phyloP scores from a whole-genome alignment of 2,797 vertebrate genomes.

The Leuciscus waleckii region DNA sequence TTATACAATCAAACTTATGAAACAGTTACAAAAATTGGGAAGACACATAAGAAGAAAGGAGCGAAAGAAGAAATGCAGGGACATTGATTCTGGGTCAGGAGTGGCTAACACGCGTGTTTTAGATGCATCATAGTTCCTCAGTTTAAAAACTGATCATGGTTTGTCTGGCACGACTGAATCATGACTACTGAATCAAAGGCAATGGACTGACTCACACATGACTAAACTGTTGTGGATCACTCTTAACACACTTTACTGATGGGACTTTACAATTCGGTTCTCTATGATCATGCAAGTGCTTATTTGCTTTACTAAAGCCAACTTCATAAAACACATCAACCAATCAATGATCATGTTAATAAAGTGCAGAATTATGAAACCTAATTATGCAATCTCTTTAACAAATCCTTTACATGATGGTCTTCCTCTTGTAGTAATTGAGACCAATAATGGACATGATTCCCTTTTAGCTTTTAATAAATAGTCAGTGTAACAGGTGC shows the following conservation, averaged over 20 bases:
- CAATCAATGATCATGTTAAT: not conserved
- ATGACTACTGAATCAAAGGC: conserved; percentile 28
- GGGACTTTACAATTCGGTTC: not conserved
- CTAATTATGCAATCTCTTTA: not conserved
- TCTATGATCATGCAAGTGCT: not conserved
- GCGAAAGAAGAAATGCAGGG: conserved; percentile 29
- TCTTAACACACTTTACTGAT: not conserved
- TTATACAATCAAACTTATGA: conserved; percentile 10
- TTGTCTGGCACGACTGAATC: conserved; percentile 51
- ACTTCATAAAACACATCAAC: not conserved
- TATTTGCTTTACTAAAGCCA: conserved; percentile 1
- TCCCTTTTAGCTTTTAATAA: not conserved
- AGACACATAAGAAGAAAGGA: conserved; percentile 14
- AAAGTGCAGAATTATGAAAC: not conserved
- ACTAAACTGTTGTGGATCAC: conserved; percentile 39
- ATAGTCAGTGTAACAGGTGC: not conserved
- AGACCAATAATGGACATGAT: not conserved
- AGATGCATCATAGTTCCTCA: conserved; percentile 48
- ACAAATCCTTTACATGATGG: not conserved
- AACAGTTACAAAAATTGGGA: not conserved
- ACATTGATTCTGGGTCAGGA: conserved; percentile 34
- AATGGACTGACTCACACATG: conserved; percentile 40
- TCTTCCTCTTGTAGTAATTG: no score
- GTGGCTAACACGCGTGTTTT: conserved; percentile 4
- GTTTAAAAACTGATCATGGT: conserved; percentile 40